A percentile compares a stretch with the other conserved stretches of the same genome.
These are phyloP conservation scores for Drosophila paramelanica DNA, from an alignment of 2,888 invertebrate species.

Conservation along the genomic window DNA sequence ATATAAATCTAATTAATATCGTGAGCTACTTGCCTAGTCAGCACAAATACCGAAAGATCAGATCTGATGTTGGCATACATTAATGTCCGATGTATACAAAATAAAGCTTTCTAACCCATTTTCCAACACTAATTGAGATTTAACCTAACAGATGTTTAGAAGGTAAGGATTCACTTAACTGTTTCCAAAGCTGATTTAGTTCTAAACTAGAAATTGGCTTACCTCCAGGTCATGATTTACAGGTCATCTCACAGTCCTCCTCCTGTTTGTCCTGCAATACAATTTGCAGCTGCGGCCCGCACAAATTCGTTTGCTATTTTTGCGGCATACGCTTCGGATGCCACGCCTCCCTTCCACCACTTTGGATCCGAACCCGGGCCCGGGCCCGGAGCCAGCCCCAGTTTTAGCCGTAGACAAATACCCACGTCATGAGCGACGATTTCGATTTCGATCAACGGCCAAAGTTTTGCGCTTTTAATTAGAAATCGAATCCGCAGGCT, in stretches of 20 bases:
- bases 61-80: too few relatives aligned
- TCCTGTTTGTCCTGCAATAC: not conserved
- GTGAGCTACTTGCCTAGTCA: too few relatives aligned
- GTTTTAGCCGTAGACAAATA: conserved; percentile 20
- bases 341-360: not conserved
- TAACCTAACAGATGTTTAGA: not conserved
- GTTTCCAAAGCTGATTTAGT: not conserved
- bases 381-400: not conserved
- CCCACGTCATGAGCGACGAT: conserved; percentile 38
- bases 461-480: conserved; percentile 74
- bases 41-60: too few relatives aligned
- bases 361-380: not conserved
- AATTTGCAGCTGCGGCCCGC: conserved; percentile 22
- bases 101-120: not conserved
- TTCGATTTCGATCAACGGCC: conserved; percentile 58
- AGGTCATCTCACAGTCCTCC: not conserved
- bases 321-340: conserved; percentile 10
- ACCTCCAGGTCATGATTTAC: not conserved
- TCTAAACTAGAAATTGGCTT: too few relatives aligned
- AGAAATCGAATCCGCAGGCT: conserved; percentile 70
- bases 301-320: conserved; percentile 22
- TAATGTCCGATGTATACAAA: too few relatives aligned
- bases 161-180: not conserved
- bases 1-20: too few relatives aligned
- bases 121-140: not conserved